Evolutionary conservation across 2,113 vertebrate genomes (phyloP).

Genomic region (Chaetodon trifascialis): DNA sequence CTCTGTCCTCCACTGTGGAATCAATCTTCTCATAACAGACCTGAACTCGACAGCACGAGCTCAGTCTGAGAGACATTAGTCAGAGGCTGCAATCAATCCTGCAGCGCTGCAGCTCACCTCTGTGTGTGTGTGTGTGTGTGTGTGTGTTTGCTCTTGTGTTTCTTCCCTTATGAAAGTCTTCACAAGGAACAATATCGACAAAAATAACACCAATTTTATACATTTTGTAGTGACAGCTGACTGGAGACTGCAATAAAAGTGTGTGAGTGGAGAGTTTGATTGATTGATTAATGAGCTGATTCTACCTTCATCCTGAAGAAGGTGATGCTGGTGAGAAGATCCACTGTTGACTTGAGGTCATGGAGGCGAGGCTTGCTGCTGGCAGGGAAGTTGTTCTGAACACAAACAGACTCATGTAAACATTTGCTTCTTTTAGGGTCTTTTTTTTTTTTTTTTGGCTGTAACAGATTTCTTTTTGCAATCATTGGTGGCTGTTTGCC

Average conservation of each 20-base stretch:
- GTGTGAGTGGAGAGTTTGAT: background rate
- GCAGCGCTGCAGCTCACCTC: background rate
- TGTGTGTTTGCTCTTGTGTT: background rate
- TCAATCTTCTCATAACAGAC: conserved; percentile 13
- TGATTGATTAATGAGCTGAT: background rate
- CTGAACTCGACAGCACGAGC: background rate
- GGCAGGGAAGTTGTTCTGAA: conserved; percentile 97
- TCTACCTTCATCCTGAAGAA: conserved; percentile 99
- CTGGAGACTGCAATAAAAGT: background rate
- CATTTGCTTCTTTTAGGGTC: background rate
- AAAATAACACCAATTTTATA: background rate
- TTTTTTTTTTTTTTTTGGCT: background rate
- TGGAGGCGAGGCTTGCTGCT: conserved; percentile 90
- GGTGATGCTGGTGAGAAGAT: conserved; percentile 98
- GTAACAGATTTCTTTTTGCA: background rate
- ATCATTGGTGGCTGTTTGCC: background rate
- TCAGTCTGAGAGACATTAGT: conserved; percentile 15
- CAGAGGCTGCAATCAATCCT: background rate
- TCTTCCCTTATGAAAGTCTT: background rate
- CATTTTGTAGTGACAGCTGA: background rate
- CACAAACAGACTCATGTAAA: conserved; percentile 42
- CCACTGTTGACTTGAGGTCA: conserved; percentile 96
- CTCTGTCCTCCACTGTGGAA: conserved; percentile 14
- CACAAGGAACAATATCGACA: background rate
- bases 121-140: background rate